Evolutionary conservation across 1,140 invertebrate genomes (phyloP).

Genomic region (Kradibia gibbosae): DNA sequence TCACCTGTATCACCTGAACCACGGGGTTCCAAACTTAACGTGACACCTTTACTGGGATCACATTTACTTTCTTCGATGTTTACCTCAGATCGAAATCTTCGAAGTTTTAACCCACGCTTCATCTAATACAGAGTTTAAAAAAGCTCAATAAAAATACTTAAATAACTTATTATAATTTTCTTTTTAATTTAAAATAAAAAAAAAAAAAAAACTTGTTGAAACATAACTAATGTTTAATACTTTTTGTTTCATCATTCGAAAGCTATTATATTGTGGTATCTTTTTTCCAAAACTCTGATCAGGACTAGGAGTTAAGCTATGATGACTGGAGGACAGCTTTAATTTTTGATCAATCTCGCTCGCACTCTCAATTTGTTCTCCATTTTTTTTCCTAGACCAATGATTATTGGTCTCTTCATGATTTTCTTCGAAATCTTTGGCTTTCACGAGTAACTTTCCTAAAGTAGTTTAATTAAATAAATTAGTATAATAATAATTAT

Average conservation of each 20-base stretch:
- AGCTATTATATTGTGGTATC: conserved; percentile 64
- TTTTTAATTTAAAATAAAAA: not conserved
- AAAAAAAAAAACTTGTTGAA: not conserved
- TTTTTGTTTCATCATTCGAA: conserved; percentile 69
- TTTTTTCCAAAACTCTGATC: conserved; percentile 65
- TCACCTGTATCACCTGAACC: conserved; percentile 68
- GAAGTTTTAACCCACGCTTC: conserved; percentile 67
- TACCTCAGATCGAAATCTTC: conserved; percentile 71
- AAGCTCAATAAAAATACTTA: conserved; percentile 14
- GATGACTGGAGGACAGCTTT: conserved; percentile 56
- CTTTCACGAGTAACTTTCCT: conserved; percentile 61
- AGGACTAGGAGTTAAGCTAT: conserved; percentile 64
- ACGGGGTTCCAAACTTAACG: conserved; percentile 65
- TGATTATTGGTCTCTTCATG: conserved; percentile 53
- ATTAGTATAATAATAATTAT: no score
- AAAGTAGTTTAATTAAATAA: not conserved
- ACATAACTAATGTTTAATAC: conserved; percentile 47
- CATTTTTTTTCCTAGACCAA: conserved; percentile 56
- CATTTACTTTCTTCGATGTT: conserved; percentile 66
- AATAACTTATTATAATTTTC: not conserved
- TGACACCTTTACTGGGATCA: conserved; percentile 60
- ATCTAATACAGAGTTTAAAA: conserved; percentile 55
- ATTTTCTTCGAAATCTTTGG: conserved; percentile 58
- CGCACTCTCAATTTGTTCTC: conserved; percentile 52
- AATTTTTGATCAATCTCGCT: conserved; percentile 52